phyloP scores from a whole-genome alignment of 2,113 vertebrate genomes.

The Accipiter cooperii region DNA sequence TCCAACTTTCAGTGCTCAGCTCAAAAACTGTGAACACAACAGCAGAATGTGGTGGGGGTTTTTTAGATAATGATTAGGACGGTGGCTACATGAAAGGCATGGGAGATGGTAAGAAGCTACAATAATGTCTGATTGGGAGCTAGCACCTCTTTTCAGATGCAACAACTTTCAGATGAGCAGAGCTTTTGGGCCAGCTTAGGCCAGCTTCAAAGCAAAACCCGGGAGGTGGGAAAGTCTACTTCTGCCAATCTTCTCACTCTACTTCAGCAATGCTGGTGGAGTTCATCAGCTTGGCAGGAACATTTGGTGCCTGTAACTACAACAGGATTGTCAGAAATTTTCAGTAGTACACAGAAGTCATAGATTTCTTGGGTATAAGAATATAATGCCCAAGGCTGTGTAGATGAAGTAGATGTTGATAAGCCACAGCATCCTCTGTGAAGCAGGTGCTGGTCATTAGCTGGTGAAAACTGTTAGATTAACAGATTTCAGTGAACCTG shows the following conservation, averaged over 20 bases:
- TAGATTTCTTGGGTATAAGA: neutral
- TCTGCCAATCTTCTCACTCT: neutral
- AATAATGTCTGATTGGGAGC: neutral
- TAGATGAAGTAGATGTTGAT: neutral
- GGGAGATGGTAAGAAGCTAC: neutral
- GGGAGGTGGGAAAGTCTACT: neutral
- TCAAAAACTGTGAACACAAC: neutral
- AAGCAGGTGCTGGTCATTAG: neutral
- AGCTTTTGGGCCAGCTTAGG: neutral
- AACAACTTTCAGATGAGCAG: neutral
- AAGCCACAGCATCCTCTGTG: neutral
- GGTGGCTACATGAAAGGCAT: neutral
- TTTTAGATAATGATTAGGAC: neutral
- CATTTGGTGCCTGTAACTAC: neutral
- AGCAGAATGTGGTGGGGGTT: neutral
- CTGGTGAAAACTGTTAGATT: neutral
- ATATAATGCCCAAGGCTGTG: neutral
- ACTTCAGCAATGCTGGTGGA: neutral
- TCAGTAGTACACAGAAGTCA: neutral
- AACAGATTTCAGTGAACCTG: neutral
- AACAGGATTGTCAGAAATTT: neutral
- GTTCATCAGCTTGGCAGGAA: neutral
- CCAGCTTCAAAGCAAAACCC: neutral
- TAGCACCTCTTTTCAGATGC: neutral
- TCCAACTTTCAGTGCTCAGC: neutral